Conservation (phyloP, 2,113 vertebrate species). For the Eidolon helvum region DNA sequence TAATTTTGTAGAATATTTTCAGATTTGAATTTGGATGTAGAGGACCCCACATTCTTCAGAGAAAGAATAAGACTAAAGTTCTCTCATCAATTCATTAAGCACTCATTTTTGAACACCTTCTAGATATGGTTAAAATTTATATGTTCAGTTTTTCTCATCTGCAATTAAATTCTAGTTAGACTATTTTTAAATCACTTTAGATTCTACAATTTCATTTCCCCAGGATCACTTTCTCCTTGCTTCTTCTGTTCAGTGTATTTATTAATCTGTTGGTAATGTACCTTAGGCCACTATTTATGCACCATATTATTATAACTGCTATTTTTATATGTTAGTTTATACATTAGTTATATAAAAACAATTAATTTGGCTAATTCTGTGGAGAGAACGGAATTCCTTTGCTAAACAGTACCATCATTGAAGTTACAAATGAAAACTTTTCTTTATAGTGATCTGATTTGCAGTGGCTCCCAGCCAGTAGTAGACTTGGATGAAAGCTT, state of each 20-base stretch:
- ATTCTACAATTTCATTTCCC: neutral
- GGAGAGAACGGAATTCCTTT: conserved; percentile 6
- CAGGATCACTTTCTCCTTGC: neutral
- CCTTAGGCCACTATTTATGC: neutral
- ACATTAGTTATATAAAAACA: neutral
- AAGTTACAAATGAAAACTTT: neutral
- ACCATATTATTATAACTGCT: neutral
- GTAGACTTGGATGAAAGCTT: neutral
- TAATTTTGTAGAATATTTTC: neutral
- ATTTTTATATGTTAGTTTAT: conserved; percentile 3
- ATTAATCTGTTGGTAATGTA: neutral
- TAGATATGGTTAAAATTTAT: neutral
- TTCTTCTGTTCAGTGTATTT: neutral
- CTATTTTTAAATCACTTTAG: neutral
- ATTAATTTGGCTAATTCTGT: neutral
- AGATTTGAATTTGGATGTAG: neutral
- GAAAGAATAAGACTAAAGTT: neutral
- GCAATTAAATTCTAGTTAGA: conserved; percentile 25
- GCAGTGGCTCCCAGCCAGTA: neutral
- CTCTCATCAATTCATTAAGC: neutral
- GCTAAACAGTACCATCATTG: neutral
- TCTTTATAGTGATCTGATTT: neutral
- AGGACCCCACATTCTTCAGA: neutral
- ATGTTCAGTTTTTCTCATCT: neutral
- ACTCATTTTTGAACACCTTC: neutral